Base-by-base conservation (phyloP, 2,113 vertebrate species). In the Thunnus maccoyii region DNA sequence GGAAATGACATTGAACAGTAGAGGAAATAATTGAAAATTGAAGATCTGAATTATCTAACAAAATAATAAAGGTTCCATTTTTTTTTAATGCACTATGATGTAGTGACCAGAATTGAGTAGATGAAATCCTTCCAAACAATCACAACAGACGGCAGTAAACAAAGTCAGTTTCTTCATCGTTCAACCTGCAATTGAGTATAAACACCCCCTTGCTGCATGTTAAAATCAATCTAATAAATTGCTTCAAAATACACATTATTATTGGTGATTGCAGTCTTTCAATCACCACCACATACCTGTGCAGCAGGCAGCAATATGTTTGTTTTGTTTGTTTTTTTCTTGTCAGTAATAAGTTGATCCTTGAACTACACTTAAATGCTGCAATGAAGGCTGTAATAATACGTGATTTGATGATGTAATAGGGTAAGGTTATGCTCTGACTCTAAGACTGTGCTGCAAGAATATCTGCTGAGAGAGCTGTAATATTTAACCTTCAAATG, bases 171-270 rank as follows among this genome's bases (percentile, higher is more conserved):
- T 32, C 44, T 44, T 36, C 44, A 84, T 55, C 25, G 51, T 70
- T 63, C 41, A 64, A 32, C 25, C 20, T 9, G 36, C 9, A 25
- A 60, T 51, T 70, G 46, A 56, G 22, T 41, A 56, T 41, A 83
- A 82, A 75, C 51, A 71, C 27, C 17, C 12, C 11, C 36, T 27
- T 60, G 58, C 13, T 52, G 46, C 17, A 48, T 55, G 47, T 60
- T 72, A 52, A 71, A 47, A 76, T 63, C 54, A 54, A 66, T 69
- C 36, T 5, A 1, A 11, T 18, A 82, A 72, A 82, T 65, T 72
- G 47, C 30, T 68, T 76, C 18, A 58, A 80, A 84, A 78, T 41
- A 66, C 36, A 69, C 12, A 16, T 32, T 69, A 74, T 80, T 80
- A 86, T 30, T 56, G 20, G 14, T 63, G 30, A 73, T 32, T 60